Evolutionary conservation across 2,888 invertebrate genomes (phyloP), one percentile per base, ranked within the genome.

Genomic region (Eueremaeus valkanovi): DNA sequence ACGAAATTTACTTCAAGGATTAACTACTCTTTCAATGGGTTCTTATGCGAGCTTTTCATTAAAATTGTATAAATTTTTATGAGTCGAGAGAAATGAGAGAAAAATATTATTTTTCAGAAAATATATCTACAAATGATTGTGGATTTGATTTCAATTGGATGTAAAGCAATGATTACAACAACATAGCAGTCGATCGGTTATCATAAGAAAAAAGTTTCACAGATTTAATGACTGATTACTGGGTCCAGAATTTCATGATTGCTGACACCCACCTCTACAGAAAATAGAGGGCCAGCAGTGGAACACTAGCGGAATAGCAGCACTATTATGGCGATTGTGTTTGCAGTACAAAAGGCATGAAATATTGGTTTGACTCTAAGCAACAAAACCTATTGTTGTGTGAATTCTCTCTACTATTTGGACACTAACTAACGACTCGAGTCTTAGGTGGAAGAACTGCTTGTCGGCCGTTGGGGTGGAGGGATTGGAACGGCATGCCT

Each of bases 321-420:
- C 61, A 29, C 33, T 31, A 68, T 16, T 68, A 68, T 68, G 36
- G 11, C 24, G 33, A 33, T 63, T 16, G 24, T 29, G 63, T 27
- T 33, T n/a, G 31, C 9, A 24, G 33, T n/a, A 68, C 68, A 68
- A 68, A 42, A 68, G 33, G 33, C 68, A 68, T 68, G 68, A 68
- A 68, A 68, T 68, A 68, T 68, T 68, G 24, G 68, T 68, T 63
- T 68, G 68, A 68, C 68, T 68, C 68, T 68, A 42, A 68, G 40
- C 42, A 68, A 68, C 68, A 68, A 68, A 68, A 68, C 68, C 68
- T 68, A 68, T 68, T 68, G 68, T 68, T 68, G 68, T 68, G 68
- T 36, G 42, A 42, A 36, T 68, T n/a, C n/a, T 42, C 36, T 68
- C 33, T 27, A 40, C 68, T 42, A 68, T 42, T 68, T 40, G 40